A percentile compares a stretch with the other conserved stretches of the same genome.
phyloP scores from a whole-genome alignment of 2,888 invertebrate species.

The Hecatera dysodea region DNA sequence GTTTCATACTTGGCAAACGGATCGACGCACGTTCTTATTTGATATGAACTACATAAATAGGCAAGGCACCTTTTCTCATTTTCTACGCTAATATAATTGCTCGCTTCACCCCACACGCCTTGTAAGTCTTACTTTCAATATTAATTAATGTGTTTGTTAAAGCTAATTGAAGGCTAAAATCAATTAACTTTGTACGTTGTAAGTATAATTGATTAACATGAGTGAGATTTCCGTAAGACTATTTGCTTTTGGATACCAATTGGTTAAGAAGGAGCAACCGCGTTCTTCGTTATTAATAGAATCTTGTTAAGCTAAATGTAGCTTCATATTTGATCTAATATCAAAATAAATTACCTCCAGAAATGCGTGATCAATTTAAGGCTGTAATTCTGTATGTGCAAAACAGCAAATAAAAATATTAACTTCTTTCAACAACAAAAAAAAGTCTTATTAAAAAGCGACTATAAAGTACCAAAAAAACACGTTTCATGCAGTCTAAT shows the following conservation, averaged over 20 bases:
- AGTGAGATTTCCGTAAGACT: conserved; percentile 21
- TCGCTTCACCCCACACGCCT: conserved; percentile 10
- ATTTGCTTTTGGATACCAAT: conserved; percentile 12
- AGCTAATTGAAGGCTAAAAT: conserved; percentile 50
- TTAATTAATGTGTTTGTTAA: conserved; percentile 53
- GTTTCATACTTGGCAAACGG: not conserved
- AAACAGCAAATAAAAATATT: too few species aligned
- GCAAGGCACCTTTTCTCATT: not conserved
- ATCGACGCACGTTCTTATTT: not conserved
- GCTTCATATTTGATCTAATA: not conserved
- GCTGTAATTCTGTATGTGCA: too few species aligned
- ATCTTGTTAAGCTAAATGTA: not conserved
- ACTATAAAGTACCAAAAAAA: too few species aligned
- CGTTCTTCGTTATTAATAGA: not conserved
- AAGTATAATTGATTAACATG: conserved; percentile 30
- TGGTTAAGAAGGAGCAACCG: too few species aligned
- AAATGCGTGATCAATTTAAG: too few species aligned
- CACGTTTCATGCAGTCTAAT: too few species aligned
- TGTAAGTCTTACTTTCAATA: conserved; percentile 38
- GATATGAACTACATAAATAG: conserved; percentile 1
- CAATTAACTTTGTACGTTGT: conserved; percentile 42
- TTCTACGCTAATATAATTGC: conserved; percentile 20
- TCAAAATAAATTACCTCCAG: not conserved
- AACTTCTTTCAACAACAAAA: too few species aligned
- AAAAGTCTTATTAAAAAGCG: too few species aligned